A percentile compares a stretch with the other conserved stretches of the same genome.
Evolutionary conservation across 2,888 invertebrate genomes (phyloP).

Genomic region (Cephus runcator): DNA sequence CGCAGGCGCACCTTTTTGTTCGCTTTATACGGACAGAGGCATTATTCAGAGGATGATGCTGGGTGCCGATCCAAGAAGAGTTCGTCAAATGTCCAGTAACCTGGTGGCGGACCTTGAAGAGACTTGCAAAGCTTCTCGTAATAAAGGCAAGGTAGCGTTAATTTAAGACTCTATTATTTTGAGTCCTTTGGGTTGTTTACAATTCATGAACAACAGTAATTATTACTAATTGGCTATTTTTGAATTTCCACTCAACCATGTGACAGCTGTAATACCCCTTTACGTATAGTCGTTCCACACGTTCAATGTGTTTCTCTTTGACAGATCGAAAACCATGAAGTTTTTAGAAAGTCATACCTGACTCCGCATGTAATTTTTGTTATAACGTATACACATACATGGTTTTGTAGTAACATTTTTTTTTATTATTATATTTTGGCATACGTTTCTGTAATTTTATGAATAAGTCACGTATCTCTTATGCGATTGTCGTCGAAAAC

Average conservation of each 20-base stretch:
- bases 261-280: too few species aligned
- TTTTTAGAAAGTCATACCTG: too few species aligned
- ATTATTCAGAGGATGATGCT: conserved; percentile 72
- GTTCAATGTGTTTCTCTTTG: too few species aligned
- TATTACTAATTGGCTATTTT: background rate
- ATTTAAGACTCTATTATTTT: background rate
- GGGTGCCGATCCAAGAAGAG: conserved; percentile 69
- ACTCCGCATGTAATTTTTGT: too few species aligned
- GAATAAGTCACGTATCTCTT: too few species aligned
- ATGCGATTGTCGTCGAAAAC: too few species aligned
- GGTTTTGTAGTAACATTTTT: too few species aligned
- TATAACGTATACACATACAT: too few species aligned
- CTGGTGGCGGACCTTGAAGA: conserved; percentile 71
- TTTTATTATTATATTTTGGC: too few species aligned
- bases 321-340: too few species aligned
- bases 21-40: conserved; percentile 72
- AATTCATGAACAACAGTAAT: background rate
- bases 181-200: background rate
- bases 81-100: conserved; percentile 72
- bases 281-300: too few species aligned
- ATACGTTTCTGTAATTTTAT: too few species aligned
- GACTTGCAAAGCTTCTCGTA: conserved; percentile 67
- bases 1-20: conserved; percentile 71
- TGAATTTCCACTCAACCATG: background rate
- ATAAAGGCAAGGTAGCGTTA: conserved; percentile 51